These are phyloP conservation scores for Armadillidium nasatum DNA, from an alignment of 1,140 invertebrate species.

Conservation along the genomic window DNA sequence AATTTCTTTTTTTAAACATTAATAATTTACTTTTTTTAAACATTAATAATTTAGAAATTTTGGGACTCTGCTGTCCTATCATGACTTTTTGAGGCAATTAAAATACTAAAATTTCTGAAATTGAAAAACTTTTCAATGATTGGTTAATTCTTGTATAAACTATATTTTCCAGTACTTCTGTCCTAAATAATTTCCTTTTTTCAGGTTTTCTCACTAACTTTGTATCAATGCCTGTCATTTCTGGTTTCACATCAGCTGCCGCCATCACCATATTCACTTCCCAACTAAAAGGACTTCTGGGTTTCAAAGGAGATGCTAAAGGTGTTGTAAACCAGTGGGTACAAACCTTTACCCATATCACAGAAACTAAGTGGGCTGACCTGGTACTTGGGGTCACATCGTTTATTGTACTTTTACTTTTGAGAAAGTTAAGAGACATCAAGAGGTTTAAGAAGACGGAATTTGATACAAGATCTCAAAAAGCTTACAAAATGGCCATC, in stretches of 20 bases:
- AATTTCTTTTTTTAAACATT: too few species aligned
- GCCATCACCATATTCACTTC: conserved; percentile 85
- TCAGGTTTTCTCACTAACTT: conserved; percentile 89
- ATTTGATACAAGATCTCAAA: conserved; percentile 43
- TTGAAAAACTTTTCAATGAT: too few species aligned
- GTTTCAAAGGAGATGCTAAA: conserved; percentile 53
- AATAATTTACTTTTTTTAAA: too few species aligned
- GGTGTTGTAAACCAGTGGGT: conserved; percentile 52
- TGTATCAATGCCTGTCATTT: conserved; percentile 84
- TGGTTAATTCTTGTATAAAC: too few species aligned
- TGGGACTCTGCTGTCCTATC: too few species aligned
- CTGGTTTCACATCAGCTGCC: conserved; percentile 81
- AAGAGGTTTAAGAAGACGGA: conserved; percentile 32
- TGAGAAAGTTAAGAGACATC: conserved; percentile 44
- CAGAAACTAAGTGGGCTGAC: conserved; percentile 55
- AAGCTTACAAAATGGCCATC: conserved; percentile 54
- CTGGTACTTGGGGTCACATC: conserved; percentile 64
- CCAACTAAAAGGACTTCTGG: conserved; percentile 78
- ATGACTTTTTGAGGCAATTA: too few species aligned
- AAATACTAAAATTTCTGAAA: too few species aligned
- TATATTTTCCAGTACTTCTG: too few species aligned
- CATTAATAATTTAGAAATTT: too few species aligned
- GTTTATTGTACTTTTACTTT: conserved; percentile 56
- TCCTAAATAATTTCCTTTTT: too few species aligned
- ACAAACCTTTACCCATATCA: conserved; percentile 60